Base-by-base conservation (phyloP, 2,888 invertebrate species). In the Germaria angustata region DNA sequence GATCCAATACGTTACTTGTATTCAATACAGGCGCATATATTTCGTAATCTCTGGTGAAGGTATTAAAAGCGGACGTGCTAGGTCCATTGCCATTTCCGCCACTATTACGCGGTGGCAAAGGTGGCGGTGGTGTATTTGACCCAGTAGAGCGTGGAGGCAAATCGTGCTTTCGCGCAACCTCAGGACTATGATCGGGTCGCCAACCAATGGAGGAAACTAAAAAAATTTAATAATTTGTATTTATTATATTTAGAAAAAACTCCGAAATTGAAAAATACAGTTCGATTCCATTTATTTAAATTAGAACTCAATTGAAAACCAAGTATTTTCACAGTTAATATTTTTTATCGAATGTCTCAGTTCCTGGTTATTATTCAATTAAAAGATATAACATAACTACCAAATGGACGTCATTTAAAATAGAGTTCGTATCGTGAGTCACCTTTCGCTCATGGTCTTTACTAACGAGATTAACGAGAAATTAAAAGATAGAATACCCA, bases 51-150 rank as follows among this genome's bases (percentile, higher is more conserved):
- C 69, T 11, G 81, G 46, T 17, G 84, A 86, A 79, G 2, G 59
- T 57, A 34, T 36, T 75, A 44, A 61, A 82, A 84, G 86, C 4
- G 84, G 80, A 53, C 34, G 28, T 32, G 69, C 71, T n/a, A 20
- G 28, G 2, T 1, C 11, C 46, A 61, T 34, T 73, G 24, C 41
- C 57, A 57, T n/a, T 22, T 11, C 41, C 15, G 9, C 83, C 79
- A 51, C 83, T 72, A 55, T 91, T 91, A 87, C 93, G 91, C 1
- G 94, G 94, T 41, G 94, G 94, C 80, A 94, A 85, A 3, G 93
- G 93, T n/a, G 93, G 93, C 17, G 93, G 93, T 24, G 87, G 86
- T n/a, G 89, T 86, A 6, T 76, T 68, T 22, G 87, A 85, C 9
- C 85, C 82, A 20, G 72, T 81, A 2, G 86, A 84, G 41, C 84